Evolutionary conservation across 1,140 invertebrate species (phyloP), one percentile per base, ranked within the genome.

Genomic region (Dreissena polymorpha): DNA sequence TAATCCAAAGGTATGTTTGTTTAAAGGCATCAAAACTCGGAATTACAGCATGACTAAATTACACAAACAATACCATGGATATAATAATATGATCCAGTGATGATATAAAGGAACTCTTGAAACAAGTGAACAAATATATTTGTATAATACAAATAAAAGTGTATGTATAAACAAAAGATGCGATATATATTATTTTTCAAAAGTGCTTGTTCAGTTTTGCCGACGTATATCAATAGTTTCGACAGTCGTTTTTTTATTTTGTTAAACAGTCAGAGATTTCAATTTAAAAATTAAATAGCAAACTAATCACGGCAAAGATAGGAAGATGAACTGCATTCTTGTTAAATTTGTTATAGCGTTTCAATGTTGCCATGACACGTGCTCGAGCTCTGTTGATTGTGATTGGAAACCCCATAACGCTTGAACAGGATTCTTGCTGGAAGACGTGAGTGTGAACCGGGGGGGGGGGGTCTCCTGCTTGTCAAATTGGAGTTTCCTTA

Each of bases 331-430:
- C 21, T 68, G 14, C 18, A 68, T 23, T 21, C 3, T 25, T 39
- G 10, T 39, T 70, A 39, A 39, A 7, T n/a, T 60, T 23, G 10
- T 73, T 73, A 8, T 23, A 73, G 71, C 16, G 71, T 12, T 94
- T 97, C 83, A 98, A 98, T 93, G 97, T 98, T 6, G 95, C 96
- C 5, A 93, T 97, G 21, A 97, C 96, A 13, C 94, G 97, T 87
- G 96, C 96, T 8, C 95, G 96, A 86, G 94, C 95, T 13, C 91
- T 97, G 57, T 92, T 97, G 50, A 94, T 98, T 75, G 94, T 98
- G 65, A 94, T 97, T 84, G 97, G 97, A 29, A 96, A 97, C 93
- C 96, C 97, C 7, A 92, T 95, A 88, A 89, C 97, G 10, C 92
- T 86, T 0, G 25, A 23, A 10, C 25, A 55, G 7, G 87, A 88